Base-by-base conservation (phyloP, 1,140 invertebrate species). In the Dolichoris vasculosae region DNA sequence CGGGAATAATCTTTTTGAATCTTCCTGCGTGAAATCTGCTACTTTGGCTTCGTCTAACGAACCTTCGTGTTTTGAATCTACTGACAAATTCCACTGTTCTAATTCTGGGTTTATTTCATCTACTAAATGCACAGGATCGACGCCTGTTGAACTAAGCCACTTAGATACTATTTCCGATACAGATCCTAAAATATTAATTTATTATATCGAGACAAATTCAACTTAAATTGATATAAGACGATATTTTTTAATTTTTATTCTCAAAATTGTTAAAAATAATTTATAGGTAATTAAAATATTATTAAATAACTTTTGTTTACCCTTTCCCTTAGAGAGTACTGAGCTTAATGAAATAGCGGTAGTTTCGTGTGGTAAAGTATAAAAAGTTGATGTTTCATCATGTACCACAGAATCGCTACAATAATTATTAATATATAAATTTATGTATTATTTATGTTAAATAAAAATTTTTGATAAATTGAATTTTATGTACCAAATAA, bases 141-240 rank as follows among this genome's bases (percentile, higher is more conserved):
- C 92, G 26, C 96, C 96, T 81, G 95, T 94, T 15, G 94, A 93
- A 71, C 95, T 95, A 17, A 97, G 91, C 97, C 97, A 98, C 90
- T 96, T 96, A 2, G 97, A 96, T 73, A 97, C 96, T 46, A 97
- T 91, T 92, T 98, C 97, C 0, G 96, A 97, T 13, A 98, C 95
- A 32, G 96, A 96, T 51, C 97, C 94, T 94, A 32, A 83, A 80
- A 59, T 35, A 83, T 46, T 38, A 71, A 78, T 46, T 79, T 43
- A 15, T 35, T 13, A 59, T 59, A 71, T 40, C 38, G 11, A 35
- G 11, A 71, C 17, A 69, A 32, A 64, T 40, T 13, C 2, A 9
- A 75, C n/a, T n/a, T n/a, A n/a, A n/a, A n/a, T n/a, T n/a, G n/a
- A n/a, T n/a, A n/a, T n/a, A n/a, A n/a, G n/a, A n/a, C n/a, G n/a